phyloP scores from a whole-genome alignment of 2,113 vertebrate species.

The Caretta caretta region DNA sequence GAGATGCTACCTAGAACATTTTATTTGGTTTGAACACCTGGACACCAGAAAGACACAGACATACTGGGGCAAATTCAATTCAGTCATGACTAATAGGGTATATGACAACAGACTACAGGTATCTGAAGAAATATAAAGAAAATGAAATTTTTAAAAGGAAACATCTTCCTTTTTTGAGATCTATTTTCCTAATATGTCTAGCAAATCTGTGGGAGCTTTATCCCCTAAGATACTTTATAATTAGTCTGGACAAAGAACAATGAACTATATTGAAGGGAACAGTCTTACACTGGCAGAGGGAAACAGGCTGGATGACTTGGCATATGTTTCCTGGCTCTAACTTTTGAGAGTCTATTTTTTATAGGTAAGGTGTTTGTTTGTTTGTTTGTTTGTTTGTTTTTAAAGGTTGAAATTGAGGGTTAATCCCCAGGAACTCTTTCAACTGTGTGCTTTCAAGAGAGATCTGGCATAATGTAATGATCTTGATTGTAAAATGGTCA shows the following conservation, averaged over 20 bases:
- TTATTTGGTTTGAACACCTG: neutral
- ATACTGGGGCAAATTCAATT: slow-evolving; percentile 36
- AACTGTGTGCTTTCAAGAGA: neutral
- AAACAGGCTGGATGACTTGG: neutral
- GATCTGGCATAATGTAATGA: neutral
- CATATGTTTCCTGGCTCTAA: neutral
- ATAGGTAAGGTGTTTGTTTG: neutral
- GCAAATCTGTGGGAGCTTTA: neutral
- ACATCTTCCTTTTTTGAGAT: neutral
- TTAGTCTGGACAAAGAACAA: neutral
- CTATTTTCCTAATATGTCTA: neutral
- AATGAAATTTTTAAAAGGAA: neutral
- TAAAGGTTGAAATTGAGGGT: neutral
- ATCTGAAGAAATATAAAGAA: slow-evolving; percentile 2
- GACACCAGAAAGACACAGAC: slow-evolving; percentile 5
- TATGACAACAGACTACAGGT: slow-evolving; percentile 29
- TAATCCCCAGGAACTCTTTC: neutral
- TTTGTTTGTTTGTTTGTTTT: neutral
- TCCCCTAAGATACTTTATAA: neutral
- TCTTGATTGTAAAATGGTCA: neutral
- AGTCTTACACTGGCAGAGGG: neutral
- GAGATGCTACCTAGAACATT: neutral
- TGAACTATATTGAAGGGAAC: neutral
- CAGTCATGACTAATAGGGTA: slow-evolving; percentile 32
- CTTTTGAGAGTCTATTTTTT: neutral